Evolutionary conservation across 2,113 vertebrate genomes (phyloP), one percentile per base, ranked within the genome.

Genomic region (Triplophysa dalaica): DNA sequence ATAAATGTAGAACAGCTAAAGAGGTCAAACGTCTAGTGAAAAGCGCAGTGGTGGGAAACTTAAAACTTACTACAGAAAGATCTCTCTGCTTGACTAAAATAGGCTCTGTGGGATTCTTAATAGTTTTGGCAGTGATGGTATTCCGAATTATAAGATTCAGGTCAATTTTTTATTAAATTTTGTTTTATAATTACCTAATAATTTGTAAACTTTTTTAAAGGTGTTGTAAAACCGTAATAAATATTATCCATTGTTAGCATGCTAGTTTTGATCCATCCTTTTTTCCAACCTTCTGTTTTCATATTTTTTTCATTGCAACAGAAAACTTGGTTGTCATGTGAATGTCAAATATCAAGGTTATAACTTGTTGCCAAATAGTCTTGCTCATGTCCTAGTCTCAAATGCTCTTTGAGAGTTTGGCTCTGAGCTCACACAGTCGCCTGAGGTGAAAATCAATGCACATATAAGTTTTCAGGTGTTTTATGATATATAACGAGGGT

Each of bases 361-460:
- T 81, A 86, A 84, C 88, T 90, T 79, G 45, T 78, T 77, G 78
- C 45, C 78, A 77, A 73, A 43, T 45, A 81, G 41, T 80, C 54
- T 77, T 80, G 64, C 75, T 48, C 64, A 62, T 86, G 24, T 43
- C 81, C 72, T 84, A 62, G 64, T 85, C 85, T 87, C 69, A 29
- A 75, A 64, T 33, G 58, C 61, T 80, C 62, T 68, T 74, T 70
- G 70, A 52, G 74, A 79, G 56, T 21, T 70, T 90, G 85, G 90
- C 77, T 82, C 87, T 89, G 85, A 91, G 88, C 90, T 89, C 87
- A 90, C 89, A 89, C 86, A 87, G 21, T 89, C 85, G 90, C 91
- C 91, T 86, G 80, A 88, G 91, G 90, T 90, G 60, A 91, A 92
- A 93, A 92, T 93, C 92, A 91, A 91, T 92, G 91, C 83, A 90